Conservation (phyloP, 2,797 vertebrate species). For the Lophius americanus region DNA sequence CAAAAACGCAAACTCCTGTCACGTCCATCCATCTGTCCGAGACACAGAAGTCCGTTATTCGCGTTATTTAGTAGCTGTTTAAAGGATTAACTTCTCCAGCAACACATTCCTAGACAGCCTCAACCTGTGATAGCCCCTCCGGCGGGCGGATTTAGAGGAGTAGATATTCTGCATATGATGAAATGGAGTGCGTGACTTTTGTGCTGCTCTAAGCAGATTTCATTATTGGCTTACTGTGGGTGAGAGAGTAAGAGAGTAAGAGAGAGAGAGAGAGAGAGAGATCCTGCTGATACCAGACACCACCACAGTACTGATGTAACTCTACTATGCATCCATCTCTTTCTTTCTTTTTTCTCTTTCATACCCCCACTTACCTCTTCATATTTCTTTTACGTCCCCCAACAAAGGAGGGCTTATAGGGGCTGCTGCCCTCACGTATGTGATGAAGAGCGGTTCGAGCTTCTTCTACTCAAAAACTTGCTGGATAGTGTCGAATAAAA, state of each 20-base stretch:
- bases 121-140: not conserved
- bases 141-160: not conserved
- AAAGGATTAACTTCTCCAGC: not conserved
- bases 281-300: conserved; percentile 51
- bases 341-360: conserved; percentile 28
- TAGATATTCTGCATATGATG: conserved; percentile 12
- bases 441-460: no score
- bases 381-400: not conserved
- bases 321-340: conserved; percentile 34
- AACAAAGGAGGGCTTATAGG: no score
- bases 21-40: not conserved
- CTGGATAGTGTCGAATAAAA: no score
- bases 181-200: conserved; percentile 29
- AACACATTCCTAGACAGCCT: not conserved
- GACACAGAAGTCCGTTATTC: not conserved
- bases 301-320: conserved; percentile 40
- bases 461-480: no score
- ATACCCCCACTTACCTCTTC: not conserved
- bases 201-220: conserved; percentile 47
- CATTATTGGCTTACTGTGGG: conserved; percentile 32
- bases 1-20: not conserved
- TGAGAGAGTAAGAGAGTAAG: conserved; percentile 12
- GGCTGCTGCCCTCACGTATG: no score
- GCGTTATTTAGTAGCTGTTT: no score
- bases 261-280: conserved; percentile 4